Conservation (phyloP, 2,113 vertebrate genomes). For the Megalops atlanticus region DNA sequence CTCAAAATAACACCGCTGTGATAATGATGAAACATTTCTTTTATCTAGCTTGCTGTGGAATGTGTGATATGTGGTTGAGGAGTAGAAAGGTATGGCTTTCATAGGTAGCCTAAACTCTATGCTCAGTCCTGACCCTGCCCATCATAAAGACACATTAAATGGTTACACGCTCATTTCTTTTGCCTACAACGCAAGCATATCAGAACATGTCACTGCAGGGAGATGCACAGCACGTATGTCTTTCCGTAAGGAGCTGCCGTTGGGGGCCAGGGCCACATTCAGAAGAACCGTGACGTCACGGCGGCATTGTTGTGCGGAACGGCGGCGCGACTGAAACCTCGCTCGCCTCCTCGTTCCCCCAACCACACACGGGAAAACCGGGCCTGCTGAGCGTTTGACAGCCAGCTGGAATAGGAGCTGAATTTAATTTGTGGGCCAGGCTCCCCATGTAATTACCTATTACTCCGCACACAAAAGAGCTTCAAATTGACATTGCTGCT, state of each 20-base stretch:
- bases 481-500: constrained; percentile 19
- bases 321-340: background rate
- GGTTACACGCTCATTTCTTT: too few relatives aligned
- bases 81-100: background rate
- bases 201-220: background rate
- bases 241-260: background rate
- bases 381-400: background rate
- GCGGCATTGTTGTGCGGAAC: constrained; percentile 5
- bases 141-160: too few relatives aligned
- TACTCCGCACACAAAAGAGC: constrained; percentile 15
- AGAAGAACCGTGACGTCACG: background rate
- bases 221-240: background rate
- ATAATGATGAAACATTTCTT: background rate
- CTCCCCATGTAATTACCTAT: constrained; percentile 22
- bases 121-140: background rate
- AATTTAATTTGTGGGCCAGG: constrained; percentile 20
- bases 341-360: background rate
- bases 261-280: background rate
- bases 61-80: background rate
- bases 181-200: too few relatives aligned
- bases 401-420: constrained; percentile 12
- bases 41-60: background rate
- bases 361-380: background rate
- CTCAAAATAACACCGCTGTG: background rate
- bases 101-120: background rate